These are phyloP conservation scores for Borostomias antarcticus DNA, from an alignment of 2,797 vertebrate species.

Conservation along the genomic window DNA sequence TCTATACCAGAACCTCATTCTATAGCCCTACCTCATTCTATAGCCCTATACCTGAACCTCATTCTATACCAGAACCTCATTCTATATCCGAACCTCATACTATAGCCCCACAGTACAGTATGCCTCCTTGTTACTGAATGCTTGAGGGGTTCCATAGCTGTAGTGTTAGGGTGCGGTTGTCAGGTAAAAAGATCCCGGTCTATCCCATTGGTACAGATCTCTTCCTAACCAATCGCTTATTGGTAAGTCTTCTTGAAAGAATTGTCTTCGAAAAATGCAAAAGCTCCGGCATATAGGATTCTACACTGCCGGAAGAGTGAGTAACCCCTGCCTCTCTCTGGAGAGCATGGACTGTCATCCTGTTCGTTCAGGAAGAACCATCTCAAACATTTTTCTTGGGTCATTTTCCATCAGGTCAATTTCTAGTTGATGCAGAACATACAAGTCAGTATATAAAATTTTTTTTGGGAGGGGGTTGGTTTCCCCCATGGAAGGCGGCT, in stretches of 20 bases:
- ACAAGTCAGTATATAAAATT: no score
- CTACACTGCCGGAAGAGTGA: background rate
- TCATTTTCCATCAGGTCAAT: slow-evolving; percentile 23
- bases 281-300: background rate
- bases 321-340: background rate
- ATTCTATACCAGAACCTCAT: no score
- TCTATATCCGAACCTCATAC: background rate
- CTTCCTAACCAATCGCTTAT: background rate
- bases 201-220: background rate
- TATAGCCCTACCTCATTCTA: no score
- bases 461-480: no score
- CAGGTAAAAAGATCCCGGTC: background rate
- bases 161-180: no score
- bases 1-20: background rate
- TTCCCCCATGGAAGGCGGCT: no score
- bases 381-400: background rate
- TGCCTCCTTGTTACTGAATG: no score
- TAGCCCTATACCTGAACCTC: background rate
- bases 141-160: no score
- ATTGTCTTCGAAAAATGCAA: background rate
- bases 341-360: background rate
- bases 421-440: slow-evolving; percentile 7
- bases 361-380: background rate
- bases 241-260: background rate
- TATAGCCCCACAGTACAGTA: no score